phyloP scores from a whole-genome alignment of 2,888 invertebrate species.

The Aromia moschata region DNA sequence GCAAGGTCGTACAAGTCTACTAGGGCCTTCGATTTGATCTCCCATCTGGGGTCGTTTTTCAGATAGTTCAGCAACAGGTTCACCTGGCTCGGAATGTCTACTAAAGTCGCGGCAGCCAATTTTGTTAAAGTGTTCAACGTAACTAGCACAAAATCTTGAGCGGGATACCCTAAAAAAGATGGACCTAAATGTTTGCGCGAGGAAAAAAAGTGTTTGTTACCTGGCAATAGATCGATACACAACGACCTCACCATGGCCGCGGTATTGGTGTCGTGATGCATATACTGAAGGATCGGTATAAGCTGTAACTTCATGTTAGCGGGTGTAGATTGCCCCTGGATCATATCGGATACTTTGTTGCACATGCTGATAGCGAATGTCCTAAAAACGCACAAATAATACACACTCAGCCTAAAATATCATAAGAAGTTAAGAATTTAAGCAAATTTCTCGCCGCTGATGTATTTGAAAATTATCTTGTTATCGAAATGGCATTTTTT shows the following conservation, averaged over 20 bases:
- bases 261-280: conserved; percentile 81
- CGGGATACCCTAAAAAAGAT: conserved; percentile 70
- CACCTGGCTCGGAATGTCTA: conserved; percentile 89
- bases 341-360: conserved; percentile 94
- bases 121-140: conserved; percentile 89
- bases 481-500: too few relatives aligned
- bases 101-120: conserved; percentile 86
- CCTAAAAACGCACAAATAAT: conserved; percentile 63
- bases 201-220: too few relatives aligned
- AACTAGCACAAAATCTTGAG: conserved; percentile 81
- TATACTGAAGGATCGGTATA: conserved; percentile 90
- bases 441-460: too few relatives aligned
- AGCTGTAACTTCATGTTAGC: conserved; percentile 90
- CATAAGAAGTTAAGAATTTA: too few relatives aligned
- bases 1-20: conserved; percentile 76
- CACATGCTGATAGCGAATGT: conserved; percentile 97
- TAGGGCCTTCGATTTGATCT: conserved; percentile 74
- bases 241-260: conserved; percentile 75
- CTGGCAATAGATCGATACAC: conserved; percentile 77
- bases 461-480: too few relatives aligned
- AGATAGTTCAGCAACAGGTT: conserved; percentile 74
- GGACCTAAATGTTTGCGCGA: background rate
- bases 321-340: conserved; percentile 90
- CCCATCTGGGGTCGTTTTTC: conserved; percentile 73
- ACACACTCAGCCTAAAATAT: too few relatives aligned